Evolutionary conservation across 2,888 invertebrate species (phyloP).

Genomic region (Drosophila meridiana): DNA sequence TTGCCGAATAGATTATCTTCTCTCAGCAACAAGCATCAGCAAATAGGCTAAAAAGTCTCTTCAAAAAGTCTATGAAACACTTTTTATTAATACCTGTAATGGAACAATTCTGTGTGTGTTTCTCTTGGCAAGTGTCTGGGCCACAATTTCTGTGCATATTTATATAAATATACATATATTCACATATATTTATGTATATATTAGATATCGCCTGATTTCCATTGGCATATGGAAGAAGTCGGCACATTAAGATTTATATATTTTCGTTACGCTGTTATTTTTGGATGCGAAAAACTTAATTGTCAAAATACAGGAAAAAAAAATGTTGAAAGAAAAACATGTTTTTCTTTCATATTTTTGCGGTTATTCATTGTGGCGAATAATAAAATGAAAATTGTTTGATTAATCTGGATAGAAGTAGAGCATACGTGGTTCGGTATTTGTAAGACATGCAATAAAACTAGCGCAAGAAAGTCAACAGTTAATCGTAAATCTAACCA

Average conservation of each 20-base stretch:
- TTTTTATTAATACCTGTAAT: conserved; percentile 35
- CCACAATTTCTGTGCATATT: conserved; percentile 17
- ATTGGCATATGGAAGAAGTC: conserved; percentile 63
- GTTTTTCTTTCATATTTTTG: conserved; percentile 68
- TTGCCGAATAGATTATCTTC: conserved; percentile 41
- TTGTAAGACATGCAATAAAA: background rate
- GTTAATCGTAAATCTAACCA: background rate
- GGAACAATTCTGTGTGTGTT: conserved; percentile 31
- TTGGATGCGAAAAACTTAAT: conserved; percentile 56
- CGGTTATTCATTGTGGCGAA: conserved; percentile 54
- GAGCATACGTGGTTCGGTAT: background rate
- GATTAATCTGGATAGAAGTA: conserved; percentile 46
- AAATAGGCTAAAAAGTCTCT: conserved; percentile 3
- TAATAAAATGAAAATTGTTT: conserved; percentile 32
- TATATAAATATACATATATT: conserved; percentile 15
- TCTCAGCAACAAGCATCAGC: conserved; percentile 3
- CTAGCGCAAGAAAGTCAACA: conserved; percentile 21
- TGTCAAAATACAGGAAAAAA: conserved; percentile 46
- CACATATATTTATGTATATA: conserved; percentile 11
- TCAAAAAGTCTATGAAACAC: conserved; percentile 4
- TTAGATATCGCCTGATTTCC: conserved; percentile 55
- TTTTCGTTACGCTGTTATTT: conserved; percentile 65
- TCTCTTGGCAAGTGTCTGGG: conserved; percentile 45
- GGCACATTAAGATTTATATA: conserved; percentile 60
- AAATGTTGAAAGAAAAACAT: conserved; percentile 40